Evolutionary conservation across 2,888 invertebrate species (phyloP).

Genomic region (Xestoiulus laeticollis): DNA sequence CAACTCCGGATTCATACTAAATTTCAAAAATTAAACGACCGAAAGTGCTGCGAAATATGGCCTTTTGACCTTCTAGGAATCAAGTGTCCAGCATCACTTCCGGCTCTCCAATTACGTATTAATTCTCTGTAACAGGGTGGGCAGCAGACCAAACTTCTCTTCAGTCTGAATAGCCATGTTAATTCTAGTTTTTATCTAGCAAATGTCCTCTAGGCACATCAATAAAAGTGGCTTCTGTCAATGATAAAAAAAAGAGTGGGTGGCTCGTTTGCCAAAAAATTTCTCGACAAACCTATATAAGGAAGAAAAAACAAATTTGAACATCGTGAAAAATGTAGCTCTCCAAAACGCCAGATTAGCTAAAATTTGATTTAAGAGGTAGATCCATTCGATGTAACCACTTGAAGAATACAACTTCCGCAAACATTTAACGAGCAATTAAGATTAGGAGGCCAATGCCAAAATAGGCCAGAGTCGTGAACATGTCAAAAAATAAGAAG

Average conservation of each 20-base stretch:
- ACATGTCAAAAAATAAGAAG: neutral
- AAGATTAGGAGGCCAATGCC: conserved; percentile 8
- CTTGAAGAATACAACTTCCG: neutral
- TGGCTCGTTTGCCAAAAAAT: neutral
- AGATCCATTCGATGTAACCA: neutral
- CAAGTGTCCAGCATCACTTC: neutral
- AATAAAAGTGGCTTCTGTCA: neutral
- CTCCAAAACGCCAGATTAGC: neutral
- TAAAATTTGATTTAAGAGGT: neutral
- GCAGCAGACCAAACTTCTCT: neutral
- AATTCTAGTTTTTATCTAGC: neutral
- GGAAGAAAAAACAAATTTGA: neutral
- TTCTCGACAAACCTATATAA: neutral
- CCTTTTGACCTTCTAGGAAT: neutral
- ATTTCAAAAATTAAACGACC: neutral
- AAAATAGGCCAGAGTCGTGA: neutral
- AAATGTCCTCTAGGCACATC: neutral
- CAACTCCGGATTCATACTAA: neutral
- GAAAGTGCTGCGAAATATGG: neutral
- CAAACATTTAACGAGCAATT: neutral
- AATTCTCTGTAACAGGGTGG: neutral
- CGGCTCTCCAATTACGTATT: neutral
- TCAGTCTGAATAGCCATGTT: neutral
- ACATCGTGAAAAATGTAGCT: neutral
- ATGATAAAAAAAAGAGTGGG: neutral